phyloP scores from a whole-genome alignment of 2,113 vertebrate species.

The Crotalus tigris region DNA sequence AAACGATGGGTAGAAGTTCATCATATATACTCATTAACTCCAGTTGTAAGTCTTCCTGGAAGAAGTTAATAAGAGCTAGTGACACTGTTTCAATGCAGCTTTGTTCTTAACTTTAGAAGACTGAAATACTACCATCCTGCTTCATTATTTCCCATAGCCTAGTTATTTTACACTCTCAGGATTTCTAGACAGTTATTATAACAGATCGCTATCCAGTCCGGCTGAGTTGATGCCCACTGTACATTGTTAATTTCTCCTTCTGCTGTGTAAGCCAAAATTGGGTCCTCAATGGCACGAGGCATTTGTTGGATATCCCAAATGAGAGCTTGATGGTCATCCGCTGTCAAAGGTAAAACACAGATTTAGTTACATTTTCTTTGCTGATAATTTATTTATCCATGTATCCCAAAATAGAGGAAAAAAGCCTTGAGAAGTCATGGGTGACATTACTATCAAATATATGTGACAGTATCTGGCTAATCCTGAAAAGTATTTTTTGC shows the following conservation, averaged over 20 bases:
- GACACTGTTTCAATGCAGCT: conserved; percentile 66
- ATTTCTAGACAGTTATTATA: conserved; percentile 99
- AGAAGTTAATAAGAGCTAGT: conserved; percentile 71
- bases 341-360: conserved; percentile 62
- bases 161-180: conserved; percentile 82
- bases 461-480: not conserved
- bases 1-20: not conserved
- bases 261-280: conserved; percentile 96
- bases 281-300: conserved; percentile 97
- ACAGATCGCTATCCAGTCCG: conserved; percentile 99
- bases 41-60: conserved; percentile 65
- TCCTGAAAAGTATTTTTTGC: not conserved
- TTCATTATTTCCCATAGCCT: conserved; percentile 16
- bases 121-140: conserved; percentile 62
- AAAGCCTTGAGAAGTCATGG: not conserved
- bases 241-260: conserved; percentile 99
- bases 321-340: conserved; percentile 98
- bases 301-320: conserved; percentile 99
- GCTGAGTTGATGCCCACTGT: conserved; percentile 99
- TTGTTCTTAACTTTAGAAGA: conserved; percentile 71
- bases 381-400: rapidly evolving
- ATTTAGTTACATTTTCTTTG: rapidly evolving
- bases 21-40: conserved; percentile 52
- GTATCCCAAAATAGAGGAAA: rapidly evolving
- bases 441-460: not conserved